Conservation (phyloP, 2,888 invertebrate genomes). For the Drosophila atripex region DNA sequence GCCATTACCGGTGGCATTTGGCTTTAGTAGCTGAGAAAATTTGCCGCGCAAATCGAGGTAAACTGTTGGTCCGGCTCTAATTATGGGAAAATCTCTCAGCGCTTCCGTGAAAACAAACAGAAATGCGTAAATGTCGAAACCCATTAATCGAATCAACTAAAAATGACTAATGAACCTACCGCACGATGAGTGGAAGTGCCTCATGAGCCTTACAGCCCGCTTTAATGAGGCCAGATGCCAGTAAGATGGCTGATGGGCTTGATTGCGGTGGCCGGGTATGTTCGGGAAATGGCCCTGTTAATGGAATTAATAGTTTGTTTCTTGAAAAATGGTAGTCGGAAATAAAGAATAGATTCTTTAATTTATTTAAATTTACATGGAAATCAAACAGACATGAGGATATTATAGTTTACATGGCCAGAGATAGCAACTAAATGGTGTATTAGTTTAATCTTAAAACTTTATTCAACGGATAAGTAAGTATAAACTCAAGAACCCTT, state of each 20-base stretch:
- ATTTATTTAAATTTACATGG: neutral
- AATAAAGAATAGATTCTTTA: neutral
- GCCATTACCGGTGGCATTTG: conserved; percentile 74
- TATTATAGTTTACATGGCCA: neutral
- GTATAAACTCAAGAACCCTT: neutral
- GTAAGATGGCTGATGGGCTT: conserved; percentile 15
- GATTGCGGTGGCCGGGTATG: conserved; percentile 9
- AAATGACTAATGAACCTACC: conserved; percentile 69
- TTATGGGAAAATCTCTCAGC: conserved; percentile 74
- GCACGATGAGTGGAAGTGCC: conserved; percentile 50
- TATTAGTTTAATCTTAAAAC: neutral
- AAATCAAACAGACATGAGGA: neutral
- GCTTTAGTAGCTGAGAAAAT: conserved; percentile 74
- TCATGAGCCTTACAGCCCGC: conserved; percentile 22
- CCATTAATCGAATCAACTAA: conserved; percentile 78
- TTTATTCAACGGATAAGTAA: neutral
- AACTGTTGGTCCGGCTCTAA: conserved; percentile 60
- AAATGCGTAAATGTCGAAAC: conserved; percentile 71
- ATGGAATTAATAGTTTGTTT: conserved; percentile 19
- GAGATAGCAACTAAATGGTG: no score
- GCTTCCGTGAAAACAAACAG: conserved; percentile 62
- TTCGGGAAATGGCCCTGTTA: conserved; percentile 14
- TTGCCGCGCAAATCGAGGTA: conserved; percentile 61
- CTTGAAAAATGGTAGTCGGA: neutral
- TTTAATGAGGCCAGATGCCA: conserved; percentile 32